Percentiles rank a stretch among this genome's conserved stretches.
These are phyloP conservation scores for Panurus biarmicus DNA, from an alignment of 2,113 vertebrate genomes.

Conservation along the genomic window DNA sequence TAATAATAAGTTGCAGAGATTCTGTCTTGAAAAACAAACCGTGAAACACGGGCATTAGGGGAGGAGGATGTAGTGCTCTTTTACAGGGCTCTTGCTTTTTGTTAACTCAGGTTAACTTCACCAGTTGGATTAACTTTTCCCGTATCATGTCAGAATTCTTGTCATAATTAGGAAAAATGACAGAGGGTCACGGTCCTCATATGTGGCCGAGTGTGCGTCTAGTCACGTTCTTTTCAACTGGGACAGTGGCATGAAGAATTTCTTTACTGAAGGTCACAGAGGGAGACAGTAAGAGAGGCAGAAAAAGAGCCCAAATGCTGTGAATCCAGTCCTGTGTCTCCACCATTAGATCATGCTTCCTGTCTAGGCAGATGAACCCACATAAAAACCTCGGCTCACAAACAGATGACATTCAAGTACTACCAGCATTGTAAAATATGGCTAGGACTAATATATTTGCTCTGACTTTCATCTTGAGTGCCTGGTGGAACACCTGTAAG, in stretches of 20 bases:
- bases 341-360: slow-evolving; percentile 1
- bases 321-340: background rate
- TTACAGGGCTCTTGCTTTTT: background rate
- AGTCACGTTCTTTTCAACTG: background rate
- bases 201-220: background rate
- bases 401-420: slow-evolving; percentile 30
- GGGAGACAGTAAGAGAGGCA: background rate
- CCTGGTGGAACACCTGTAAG: slow-evolving; percentile 56
- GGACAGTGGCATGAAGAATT: background rate
- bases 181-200: background rate
- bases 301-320: background rate
- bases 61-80: background rate
- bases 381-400: background rate
- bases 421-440: background rate
- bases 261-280: background rate
- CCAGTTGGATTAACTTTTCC: background rate
- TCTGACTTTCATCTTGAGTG: slow-evolving; percentile 58
- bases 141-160: background rate
- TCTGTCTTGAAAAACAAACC: background rate
- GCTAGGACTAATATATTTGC: slow-evolving; percentile 43
- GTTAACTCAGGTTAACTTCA: background rate
- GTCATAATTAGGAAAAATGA: background rate
- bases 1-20: slow-evolving; percentile 35
- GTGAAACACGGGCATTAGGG: background rate
- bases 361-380: slow-evolving; percentile 28